Conservation (phyloP, 2,888 invertebrate species). For the Drosophila multiciliata region DNA sequence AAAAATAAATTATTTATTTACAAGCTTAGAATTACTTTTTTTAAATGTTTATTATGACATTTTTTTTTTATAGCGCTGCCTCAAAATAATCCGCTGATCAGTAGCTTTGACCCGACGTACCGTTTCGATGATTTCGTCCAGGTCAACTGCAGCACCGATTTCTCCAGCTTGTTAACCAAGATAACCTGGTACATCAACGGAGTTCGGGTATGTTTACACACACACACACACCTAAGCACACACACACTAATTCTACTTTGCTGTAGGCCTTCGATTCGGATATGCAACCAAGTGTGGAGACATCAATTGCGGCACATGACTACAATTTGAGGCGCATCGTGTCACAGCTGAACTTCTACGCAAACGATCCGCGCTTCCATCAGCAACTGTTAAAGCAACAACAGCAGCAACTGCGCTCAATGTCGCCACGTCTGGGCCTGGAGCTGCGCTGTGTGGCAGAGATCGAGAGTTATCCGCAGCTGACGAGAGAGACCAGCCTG, state of each 20-base stretch:
- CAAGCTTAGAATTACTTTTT: too few species aligned
- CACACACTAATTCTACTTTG: background rate
- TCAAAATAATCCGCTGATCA: slow-evolving; percentile 83
- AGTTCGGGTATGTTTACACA: slow-evolving; percentile 69
- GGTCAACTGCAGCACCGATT: slow-evolving; percentile 83
- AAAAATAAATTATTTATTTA: background rate
- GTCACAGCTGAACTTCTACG: slow-evolving; percentile 82
- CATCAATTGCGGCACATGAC: slow-evolving; percentile 81
- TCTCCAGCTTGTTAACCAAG: slow-evolving; percentile 80
- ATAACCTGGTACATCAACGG: slow-evolving; percentile 83
- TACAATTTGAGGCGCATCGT: slow-evolving; percentile 81
- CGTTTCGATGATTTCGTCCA: slow-evolving; percentile 81
- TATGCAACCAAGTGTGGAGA: slow-evolving; percentile 79
- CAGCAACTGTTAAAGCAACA: slow-evolving; percentile 43
- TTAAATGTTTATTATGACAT: background rate
- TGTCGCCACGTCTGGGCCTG: slow-evolving; percentile 61
- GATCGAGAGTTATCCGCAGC: slow-evolving; percentile 79
- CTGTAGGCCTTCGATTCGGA: slow-evolving; percentile 71
- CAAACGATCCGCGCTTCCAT: slow-evolving; percentile 81
- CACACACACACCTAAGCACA: background rate
- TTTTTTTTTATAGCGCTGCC: slow-evolving; percentile 76
- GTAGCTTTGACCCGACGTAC: slow-evolving; percentile 81
- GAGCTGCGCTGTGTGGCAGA: slow-evolving; percentile 83
- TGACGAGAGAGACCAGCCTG: slow-evolving; percentile 74
- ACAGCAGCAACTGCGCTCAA: slow-evolving; percentile 22